phyloP scores from a whole-genome alignment of 2,113 vertebrate species.

The Periophthalmodon schlosseri region DNA sequence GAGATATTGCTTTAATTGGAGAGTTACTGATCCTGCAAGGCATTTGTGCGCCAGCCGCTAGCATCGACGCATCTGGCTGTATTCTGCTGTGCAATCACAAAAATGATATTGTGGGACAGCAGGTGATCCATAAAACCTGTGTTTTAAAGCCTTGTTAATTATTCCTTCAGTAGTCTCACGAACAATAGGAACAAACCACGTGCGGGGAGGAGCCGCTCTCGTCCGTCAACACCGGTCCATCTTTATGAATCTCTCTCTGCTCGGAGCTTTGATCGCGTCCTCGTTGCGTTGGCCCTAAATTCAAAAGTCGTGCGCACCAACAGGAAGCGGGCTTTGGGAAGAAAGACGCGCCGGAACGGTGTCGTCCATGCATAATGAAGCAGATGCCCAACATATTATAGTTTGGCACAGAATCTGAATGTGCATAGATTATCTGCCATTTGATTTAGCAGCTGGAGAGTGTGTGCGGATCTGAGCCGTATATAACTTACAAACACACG shows the following conservation, averaged over 20 bases:
- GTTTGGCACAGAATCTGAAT: constrained; percentile 66
- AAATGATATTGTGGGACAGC: constrained; percentile 83
- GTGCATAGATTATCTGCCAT: constrained; percentile 70
- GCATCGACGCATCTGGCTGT: constrained; percentile 71
- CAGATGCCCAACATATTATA: constrained; percentile 70
- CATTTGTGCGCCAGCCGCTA: constrained; percentile 76
- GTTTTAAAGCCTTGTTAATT: constrained; percentile 85
- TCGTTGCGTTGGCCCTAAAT: constrained; percentile 43
- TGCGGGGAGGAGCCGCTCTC: constrained; percentile 55
- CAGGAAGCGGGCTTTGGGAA: constrained; percentile 39
- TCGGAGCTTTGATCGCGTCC: constrained; percentile 58
- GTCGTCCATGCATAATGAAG: constrained; percentile 64
- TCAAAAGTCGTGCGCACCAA: constrained; percentile 42
- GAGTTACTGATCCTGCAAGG: constrained; percentile 79
- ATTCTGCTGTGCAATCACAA: constrained; percentile 82
- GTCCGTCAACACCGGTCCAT: constrained; percentile 56
- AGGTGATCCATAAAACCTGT: constrained; percentile 83
- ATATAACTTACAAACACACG: constrained; percentile 48
- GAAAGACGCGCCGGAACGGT: constrained; percentile 45
- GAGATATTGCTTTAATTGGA: constrained; percentile 79
- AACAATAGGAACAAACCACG: constrained; percentile 76
- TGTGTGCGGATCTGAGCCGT: constrained; percentile 53
- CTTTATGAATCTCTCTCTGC: constrained; percentile 44
- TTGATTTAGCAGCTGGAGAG: constrained; percentile 70
- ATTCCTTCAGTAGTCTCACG: constrained; percentile 81